Conservation (phyloP, 2,888 invertebrate genomes). For the Selenia dentaria region DNA sequence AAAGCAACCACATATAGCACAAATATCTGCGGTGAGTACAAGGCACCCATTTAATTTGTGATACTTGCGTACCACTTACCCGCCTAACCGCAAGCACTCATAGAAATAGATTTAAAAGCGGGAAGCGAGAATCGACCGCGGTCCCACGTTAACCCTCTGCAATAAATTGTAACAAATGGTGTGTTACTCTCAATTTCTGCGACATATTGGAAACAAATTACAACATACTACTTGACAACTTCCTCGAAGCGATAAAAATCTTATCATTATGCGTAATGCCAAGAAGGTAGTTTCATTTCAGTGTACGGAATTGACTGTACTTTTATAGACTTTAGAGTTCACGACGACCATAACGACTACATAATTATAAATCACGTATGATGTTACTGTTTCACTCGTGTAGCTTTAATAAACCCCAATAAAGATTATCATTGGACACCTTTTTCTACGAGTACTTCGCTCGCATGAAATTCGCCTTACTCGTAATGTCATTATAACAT, state of each 20-base stretch:
- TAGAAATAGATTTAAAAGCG: conserved; percentile 48
- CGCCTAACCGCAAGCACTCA: conserved; percentile 57
- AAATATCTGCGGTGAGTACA: conserved; percentile 1
- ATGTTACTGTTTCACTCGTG: too few relatives aligned
- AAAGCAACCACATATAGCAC: background rate
- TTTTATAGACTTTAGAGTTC: too few relatives aligned
- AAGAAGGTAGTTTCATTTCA: background rate
- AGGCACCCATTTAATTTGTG: conserved; percentile 19
- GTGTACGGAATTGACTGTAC: too few relatives aligned
- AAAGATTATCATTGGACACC: too few relatives aligned
- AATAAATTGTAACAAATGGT: conserved; percentile 54
- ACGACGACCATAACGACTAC: too few relatives aligned
- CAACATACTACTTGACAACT: background rate
- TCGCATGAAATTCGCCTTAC: too few relatives aligned
- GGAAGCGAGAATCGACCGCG: conserved; percentile 63
- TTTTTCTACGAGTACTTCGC: too few relatives aligned
- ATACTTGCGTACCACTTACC: conserved; percentile 14
- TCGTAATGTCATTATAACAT: too few relatives aligned
- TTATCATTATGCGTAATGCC: background rate
- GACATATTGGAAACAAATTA: conserved; percentile 38
- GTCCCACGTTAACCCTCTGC: conserved; percentile 60
- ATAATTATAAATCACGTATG: too few relatives aligned
- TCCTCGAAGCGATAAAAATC: background rate
- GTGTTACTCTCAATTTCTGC: conserved; percentile 43
- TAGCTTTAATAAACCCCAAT: too few relatives aligned